Conservation (phyloP, 2,888 invertebrate genomes). For the Gasteruption jaculator region DNA sequence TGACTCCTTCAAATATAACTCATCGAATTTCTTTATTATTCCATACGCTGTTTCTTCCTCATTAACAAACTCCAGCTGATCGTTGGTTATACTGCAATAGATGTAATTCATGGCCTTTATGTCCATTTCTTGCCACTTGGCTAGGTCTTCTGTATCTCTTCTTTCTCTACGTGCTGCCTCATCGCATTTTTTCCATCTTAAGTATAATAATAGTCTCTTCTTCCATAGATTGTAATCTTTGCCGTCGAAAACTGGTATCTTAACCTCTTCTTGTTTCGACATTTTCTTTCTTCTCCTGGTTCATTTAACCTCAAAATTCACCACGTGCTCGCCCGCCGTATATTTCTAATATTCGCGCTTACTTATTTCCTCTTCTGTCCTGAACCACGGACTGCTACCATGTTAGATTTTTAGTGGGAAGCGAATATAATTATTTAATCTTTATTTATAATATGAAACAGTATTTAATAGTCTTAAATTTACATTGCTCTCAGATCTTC, state of each 20-base stretch:
- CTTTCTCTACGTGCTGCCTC: constrained; percentile 11
- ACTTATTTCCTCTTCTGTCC: constrained; percentile 1
- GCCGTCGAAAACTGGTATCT: constrained; percentile 10
- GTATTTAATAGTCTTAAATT: too few species aligned
- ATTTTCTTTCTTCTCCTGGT: constrained; percentile 3
- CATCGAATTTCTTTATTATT: constrained; percentile 21
- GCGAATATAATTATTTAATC: too few species aligned
- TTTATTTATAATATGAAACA: too few species aligned
- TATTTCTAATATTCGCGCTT: too few species aligned
- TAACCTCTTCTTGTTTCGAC: constrained; percentile 6
- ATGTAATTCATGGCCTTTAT: constrained; percentile 23
- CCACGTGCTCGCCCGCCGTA: too few species aligned
- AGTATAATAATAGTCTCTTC: constrained; percentile 14
- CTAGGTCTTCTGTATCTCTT: constrained; percentile 3
- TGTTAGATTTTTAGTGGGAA: constrained; percentile 2
- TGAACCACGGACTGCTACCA: constrained; percentile 10
- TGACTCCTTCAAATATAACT: constrained; percentile 18
- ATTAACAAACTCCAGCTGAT: constrained; percentile 22
- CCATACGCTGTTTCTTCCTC: constrained; percentile 16
- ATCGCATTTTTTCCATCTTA: constrained; percentile 19
- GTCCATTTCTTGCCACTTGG: constrained; percentile 16
- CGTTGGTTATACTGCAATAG: constrained; percentile 20
- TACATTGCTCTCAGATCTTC: too few species aligned
- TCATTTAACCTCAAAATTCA: neutral
- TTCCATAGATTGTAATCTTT: constrained; percentile 19